These are phyloP conservation scores for Australoheros scitulus DNA, from an alignment of 2,113 vertebrate species.

Conservation along the genomic window DNA sequence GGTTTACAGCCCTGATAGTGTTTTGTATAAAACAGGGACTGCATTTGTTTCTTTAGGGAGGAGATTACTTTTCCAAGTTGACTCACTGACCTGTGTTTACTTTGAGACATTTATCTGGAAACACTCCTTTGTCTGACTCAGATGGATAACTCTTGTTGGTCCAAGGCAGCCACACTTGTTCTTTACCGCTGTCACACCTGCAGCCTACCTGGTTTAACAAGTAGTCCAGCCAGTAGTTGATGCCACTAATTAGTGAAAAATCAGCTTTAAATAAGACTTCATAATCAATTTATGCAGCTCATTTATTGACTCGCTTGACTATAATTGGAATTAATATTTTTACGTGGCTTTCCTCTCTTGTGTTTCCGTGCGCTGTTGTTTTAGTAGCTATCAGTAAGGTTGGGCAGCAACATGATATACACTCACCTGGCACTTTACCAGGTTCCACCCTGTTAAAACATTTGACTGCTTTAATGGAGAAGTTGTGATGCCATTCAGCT, in stretches of 20 bases:
- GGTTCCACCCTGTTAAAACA: not conserved
- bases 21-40: slow-evolving; percentile 6
- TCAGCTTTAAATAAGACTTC: not conserved
- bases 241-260: not conserved
- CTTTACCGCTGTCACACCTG: not conserved
- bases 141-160: not conserved
- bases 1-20: not conserved
- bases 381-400: not conserved
- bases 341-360: not conserved
- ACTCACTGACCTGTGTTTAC: not conserved
- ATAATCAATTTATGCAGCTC: not conserved
- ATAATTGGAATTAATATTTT: not conserved
- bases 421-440: not conserved
- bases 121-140: slow-evolving; percentile 20
- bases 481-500: not conserved
- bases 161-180: not conserved
- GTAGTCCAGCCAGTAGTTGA: not conserved
- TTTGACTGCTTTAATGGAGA: no score
- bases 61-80: not conserved
- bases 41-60: not conserved
- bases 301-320: not conserved
- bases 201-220: not conserved
- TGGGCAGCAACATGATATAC: not conserved
- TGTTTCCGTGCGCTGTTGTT: not conserved
- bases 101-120: slow-evolving; percentile 6